Conservation (phyloP, 2,113 vertebrate species). For the Zeus faber region DNA sequence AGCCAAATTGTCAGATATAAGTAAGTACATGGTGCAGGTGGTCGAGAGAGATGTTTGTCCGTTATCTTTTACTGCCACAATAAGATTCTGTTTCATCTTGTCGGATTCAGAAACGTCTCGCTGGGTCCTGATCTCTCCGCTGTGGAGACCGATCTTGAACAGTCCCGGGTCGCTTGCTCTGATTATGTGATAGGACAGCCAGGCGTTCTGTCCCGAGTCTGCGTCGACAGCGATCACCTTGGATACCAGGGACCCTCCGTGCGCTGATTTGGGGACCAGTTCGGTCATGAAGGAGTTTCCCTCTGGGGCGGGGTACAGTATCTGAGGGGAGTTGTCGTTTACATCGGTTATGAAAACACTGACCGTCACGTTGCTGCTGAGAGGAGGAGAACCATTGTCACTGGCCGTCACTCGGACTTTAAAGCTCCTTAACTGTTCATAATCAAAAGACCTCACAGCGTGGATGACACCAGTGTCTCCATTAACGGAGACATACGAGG, state of each 20-base stretch:
- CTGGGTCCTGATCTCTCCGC: conserved; percentile 77
- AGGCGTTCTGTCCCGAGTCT: conserved; percentile 79
- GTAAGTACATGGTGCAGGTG: conserved; percentile 66
- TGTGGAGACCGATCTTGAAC: conserved; percentile 78
- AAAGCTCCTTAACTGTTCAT: conserved; percentile 55
- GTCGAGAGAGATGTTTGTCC: conserved; percentile 77
- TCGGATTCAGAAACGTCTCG: conserved; percentile 79
- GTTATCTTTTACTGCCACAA: conserved; percentile 80
- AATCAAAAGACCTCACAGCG: conserved; percentile 70
- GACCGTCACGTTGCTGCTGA: not conserved
- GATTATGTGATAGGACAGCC: conserved; percentile 76
- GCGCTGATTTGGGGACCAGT: not conserved
- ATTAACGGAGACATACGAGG: conserved; percentile 74
- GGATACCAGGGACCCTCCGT: not conserved
- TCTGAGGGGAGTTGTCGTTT: not conserved
- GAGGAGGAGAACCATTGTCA: not conserved
- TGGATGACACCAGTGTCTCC: conserved; percentile 69
- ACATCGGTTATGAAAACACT: not conserved
- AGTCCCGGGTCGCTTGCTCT: conserved; percentile 79
- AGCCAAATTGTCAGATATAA: conserved; percentile 43
- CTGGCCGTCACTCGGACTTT: not conserved
- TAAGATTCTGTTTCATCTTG: conserved; percentile 72
- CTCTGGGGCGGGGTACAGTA: not conserved
- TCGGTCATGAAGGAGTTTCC: not conserved
- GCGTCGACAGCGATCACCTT: not conserved